phyloP scores from a whole-genome alignment of 2,113 vertebrate genomes.

The Sprattus sprattus region DNA sequence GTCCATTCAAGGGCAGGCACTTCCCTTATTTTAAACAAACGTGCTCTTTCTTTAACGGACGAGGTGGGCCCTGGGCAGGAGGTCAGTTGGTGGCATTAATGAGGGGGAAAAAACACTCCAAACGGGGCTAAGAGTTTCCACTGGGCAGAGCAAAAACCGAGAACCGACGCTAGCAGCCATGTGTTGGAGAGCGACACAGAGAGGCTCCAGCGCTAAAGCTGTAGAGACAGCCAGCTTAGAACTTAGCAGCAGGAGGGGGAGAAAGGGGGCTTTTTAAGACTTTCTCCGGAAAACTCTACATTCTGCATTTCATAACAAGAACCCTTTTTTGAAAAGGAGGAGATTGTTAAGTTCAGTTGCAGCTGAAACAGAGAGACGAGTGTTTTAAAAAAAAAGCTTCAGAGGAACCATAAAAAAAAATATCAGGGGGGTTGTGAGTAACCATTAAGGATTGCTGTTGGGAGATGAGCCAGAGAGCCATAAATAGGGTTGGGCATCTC shows the following conservation, averaged over 20 bases:
- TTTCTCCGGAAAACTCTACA: too few relatives aligned
- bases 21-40: background rate
- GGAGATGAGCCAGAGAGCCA: background rate
- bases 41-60: background rate
- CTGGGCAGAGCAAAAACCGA: background rate
- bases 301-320: background rate
- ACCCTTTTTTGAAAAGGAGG: background rate
- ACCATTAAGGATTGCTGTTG: background rate
- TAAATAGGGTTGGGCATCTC: background rate
- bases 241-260: background rate
- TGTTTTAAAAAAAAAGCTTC: background rate
- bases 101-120: background rate
- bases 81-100: background rate
- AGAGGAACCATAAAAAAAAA: background rate
- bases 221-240: background rate
- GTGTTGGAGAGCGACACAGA: background rate
- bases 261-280: too few relatives aligned
- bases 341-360: background rate
- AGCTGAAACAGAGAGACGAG: background rate
- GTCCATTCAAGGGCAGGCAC: background rate
- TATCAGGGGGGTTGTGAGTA: background rate
- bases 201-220: background rate
- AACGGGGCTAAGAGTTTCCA: background rate
- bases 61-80: slow-evolving; percentile 7
- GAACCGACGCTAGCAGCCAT: background rate